Evolutionary conservation across 1,140 invertebrate species (phyloP).

Genomic region (Apis cerana): DNA sequence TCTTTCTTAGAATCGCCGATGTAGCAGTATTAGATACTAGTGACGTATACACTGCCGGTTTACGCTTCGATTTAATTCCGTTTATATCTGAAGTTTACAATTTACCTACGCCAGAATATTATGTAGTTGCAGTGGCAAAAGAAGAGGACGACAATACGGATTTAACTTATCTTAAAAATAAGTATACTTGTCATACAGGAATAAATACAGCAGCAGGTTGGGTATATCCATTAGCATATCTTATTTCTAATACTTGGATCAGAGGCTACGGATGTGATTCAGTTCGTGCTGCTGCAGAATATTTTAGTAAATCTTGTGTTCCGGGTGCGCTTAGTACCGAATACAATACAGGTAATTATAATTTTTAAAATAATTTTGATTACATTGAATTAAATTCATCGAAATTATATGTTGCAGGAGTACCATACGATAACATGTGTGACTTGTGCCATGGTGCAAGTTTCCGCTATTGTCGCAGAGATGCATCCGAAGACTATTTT

Average conservation of each 20-base stretch:
- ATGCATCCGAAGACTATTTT: constrained; percentile 94
- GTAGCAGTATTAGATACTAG: constrained; percentile 95
- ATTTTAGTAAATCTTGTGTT: constrained; percentile 95
- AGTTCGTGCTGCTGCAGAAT: constrained; percentile 93
- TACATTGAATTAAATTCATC: too few species aligned
- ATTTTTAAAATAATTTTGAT: background rate
- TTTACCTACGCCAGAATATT: constrained; percentile 92
- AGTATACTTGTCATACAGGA: constrained; percentile 95
- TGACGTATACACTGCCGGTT: constrained; percentile 95
- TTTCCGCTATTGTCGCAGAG: constrained; percentile 89
- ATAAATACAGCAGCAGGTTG: constrained; percentile 96
- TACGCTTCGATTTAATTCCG: constrained; percentile 89
- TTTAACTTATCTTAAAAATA: constrained; percentile 92
- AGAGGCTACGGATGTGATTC: constrained; percentile 95
- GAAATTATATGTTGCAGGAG: constrained; percentile 74
- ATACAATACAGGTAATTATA: constrained; percentile 85
- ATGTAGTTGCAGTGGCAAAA: constrained; percentile 96
- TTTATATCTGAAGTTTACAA: constrained; percentile 96
- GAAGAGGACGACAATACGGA: constrained; percentile 93
- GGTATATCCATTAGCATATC: constrained; percentile 96
- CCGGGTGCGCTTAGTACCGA: constrained; percentile 93
- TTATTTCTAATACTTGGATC: constrained; percentile 96
- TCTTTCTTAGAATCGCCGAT: constrained; percentile 85
- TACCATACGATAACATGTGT: constrained; percentile 95
- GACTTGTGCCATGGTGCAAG: constrained; percentile 95